phyloP scores from a whole-genome alignment of 2,888 invertebrate species.

The Phania funesta region DNA sequence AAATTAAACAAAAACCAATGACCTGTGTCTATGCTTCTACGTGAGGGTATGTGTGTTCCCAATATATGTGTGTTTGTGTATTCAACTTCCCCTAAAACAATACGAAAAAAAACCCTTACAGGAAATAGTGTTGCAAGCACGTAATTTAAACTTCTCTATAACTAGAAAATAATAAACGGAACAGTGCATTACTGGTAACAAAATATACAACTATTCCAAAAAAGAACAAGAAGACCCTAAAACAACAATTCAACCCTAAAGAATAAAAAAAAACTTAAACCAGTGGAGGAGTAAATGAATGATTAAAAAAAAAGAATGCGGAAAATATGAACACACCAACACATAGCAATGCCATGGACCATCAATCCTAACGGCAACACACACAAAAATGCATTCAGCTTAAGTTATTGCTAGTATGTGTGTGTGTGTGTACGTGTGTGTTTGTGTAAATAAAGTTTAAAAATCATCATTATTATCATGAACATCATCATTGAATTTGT shows the following conservation, averaged over 20 bases:
- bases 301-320: slow-evolving; percentile 42
- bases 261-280: slow-evolving; percentile 24
- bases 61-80: background rate
- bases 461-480: slow-evolving; percentile 31
- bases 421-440: background rate
- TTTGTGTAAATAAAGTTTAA: slow-evolving; percentile 38
- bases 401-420: background rate
- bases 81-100: background rate
- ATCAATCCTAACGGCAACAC: background rate
- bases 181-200: slow-evolving; percentile 27
- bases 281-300: slow-evolving; percentile 42
- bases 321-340: background rate
- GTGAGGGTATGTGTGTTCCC: background rate
- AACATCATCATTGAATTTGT: slow-evolving; percentile 29
- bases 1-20: slow-evolving; percentile 62
- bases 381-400: background rate
- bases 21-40: slow-evolving; percentile 22
- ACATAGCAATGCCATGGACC: slow-evolving; percentile 3
- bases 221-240: background rate
- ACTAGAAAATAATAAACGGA: slow-evolving; percentile 48
- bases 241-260: slow-evolving; percentile 16
- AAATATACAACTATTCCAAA: background rate
- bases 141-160: slow-evolving; percentile 58
- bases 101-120: background rate
- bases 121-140: slow-evolving; percentile 63